phyloP scores from a whole-genome alignment of 2,888 invertebrate species.

The Troides aeacus region DNA sequence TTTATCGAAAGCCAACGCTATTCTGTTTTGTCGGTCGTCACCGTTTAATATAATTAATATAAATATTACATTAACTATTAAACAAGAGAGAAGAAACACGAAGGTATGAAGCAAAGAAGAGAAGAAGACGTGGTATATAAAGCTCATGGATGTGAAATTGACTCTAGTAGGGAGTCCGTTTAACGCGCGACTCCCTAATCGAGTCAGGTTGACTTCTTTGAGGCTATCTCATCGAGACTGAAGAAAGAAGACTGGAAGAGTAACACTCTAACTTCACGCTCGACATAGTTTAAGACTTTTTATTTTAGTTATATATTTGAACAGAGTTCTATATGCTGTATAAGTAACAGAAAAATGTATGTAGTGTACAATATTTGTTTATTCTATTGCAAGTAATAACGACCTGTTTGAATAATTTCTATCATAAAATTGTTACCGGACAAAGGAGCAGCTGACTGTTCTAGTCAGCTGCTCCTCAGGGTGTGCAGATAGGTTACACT shows the following conservation, averaged over 20 bases:
- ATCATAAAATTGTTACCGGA: no score
- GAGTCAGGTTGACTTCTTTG: slow-evolving; percentile 98
- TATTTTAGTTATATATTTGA: background rate
- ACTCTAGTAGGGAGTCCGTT: slow-evolving; percentile 99
- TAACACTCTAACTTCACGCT: slow-evolving; percentile 26
- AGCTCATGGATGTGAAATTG: slow-evolving; percentile 95
- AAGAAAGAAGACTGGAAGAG: slow-evolving; percentile 31
- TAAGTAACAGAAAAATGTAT: no score
- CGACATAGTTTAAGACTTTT: background rate
- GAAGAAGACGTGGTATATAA: slow-evolving; percentile 22
- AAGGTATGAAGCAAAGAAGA: slow-evolving; percentile 20
- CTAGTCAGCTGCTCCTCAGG: no score
- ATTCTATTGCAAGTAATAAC: no score
- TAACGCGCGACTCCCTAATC: slow-evolving; percentile 95
- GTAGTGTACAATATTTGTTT: no score
- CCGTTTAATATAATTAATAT: no score
- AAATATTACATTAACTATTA: no score
- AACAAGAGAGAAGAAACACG: background rate
- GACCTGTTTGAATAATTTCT: no score
- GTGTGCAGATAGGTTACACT: no score
- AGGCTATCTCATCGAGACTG: slow-evolving; percentile 78
- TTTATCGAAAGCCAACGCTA: no score
- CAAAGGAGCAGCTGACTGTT: no score
- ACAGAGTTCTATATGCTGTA: background rate
- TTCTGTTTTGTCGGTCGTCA: no score